phyloP scores from a whole-genome alignment of 1,140 invertebrate species.

The Pantala flavescens region DNA sequence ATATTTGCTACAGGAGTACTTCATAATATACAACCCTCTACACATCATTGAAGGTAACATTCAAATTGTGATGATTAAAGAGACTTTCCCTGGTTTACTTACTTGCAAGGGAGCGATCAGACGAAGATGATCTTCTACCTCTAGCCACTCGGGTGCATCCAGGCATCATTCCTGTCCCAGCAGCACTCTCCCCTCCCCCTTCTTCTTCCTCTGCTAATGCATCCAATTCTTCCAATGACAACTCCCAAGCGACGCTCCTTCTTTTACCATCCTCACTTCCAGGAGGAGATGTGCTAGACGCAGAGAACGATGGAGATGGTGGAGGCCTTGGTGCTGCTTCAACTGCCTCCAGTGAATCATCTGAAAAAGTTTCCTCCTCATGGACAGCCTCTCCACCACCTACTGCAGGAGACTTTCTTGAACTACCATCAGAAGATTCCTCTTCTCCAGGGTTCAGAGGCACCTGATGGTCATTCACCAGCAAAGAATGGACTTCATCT shows the following conservation, averaged over 20 bases:
- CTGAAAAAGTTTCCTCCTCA: neutral
- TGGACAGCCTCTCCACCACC: neutral
- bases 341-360: neutral
- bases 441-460: neutral
- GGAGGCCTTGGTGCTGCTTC: neutral
- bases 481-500: neutral
- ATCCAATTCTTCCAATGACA: neutral
- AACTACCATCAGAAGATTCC: neutral
- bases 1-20: no score
- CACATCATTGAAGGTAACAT: no score
- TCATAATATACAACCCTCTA: no score
- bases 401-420: neutral
- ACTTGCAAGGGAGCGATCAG: neutral
- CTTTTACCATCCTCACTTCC: neutral
- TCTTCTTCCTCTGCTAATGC: neutral
- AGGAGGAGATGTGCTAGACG: neutral
- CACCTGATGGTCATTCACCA: neutral
- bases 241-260: neutral
- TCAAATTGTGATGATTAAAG: no score
- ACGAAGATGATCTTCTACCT: neutral
- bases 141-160: neutral
- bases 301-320: neutral
- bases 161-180: neutral
- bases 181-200: neutral
- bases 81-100: neutral